Percentiles rank a stretch among this genome's conserved stretches.
Conservation (phyloP, 2,797 vertebrate species). For the Anabacerthia variegaticeps region DNA sequence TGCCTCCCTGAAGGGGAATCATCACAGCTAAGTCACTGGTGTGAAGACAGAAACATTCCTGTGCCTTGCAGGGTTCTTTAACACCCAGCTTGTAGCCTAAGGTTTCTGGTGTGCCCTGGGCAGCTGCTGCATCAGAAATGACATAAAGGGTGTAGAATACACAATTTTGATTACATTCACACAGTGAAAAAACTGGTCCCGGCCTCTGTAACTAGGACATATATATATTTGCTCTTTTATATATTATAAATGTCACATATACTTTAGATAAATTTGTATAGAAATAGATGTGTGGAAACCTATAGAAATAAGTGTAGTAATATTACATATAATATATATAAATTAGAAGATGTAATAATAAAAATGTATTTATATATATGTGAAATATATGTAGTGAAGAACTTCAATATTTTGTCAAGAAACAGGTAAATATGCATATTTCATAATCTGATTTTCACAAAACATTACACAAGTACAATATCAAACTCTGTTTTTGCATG, state of each 20-base stretch:
- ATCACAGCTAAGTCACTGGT: too few relatives aligned
- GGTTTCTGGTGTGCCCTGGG: too few relatives aligned
- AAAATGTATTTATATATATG: background rate
- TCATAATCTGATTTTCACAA: background rate
- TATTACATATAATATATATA: background rate
- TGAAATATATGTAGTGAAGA: background rate
- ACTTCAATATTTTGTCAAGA: background rate
- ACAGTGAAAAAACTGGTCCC: too few relatives aligned
- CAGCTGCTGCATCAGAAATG: too few relatives aligned
- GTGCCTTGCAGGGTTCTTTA: too few relatives aligned
- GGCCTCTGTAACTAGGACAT: background rate
- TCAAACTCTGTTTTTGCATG: slow-evolving; percentile 14
- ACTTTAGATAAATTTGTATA: background rate
- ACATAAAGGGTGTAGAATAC: too few relatives aligned
- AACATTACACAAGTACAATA: background rate
- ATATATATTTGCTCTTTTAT: background rate
- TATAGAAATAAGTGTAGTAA: background rate
- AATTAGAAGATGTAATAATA: background rate
- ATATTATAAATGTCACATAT: background rate
- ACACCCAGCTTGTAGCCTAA: too few relatives aligned
- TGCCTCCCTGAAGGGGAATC: too few relatives aligned
- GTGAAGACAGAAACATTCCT: too few relatives aligned
- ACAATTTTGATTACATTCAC: too few relatives aligned
- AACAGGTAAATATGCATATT: background rate
- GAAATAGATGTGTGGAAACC: background rate